phyloP scores from a whole-genome alignment of 2,113 vertebrate species.

The Xenopus laevis region DNA sequence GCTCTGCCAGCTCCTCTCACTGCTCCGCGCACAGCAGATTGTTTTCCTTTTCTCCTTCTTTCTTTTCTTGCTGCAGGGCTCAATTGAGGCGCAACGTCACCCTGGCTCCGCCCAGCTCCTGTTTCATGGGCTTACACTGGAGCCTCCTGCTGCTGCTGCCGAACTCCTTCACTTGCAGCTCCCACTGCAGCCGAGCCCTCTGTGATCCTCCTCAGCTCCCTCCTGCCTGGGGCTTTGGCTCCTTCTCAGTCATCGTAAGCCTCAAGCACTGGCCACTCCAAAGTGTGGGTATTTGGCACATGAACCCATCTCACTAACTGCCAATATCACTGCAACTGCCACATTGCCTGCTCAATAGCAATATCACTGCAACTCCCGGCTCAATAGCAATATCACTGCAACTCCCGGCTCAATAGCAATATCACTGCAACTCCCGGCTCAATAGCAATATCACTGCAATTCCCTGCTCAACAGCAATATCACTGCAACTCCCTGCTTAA shows the following conservation, averaged over 20 bases:
- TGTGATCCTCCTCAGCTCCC: not conserved
- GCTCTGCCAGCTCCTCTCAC: slow-evolving; percentile 37
- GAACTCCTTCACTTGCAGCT: slow-evolving; percentile 47
- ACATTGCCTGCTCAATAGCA: too few relatives aligned
- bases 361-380: too few relatives aligned
- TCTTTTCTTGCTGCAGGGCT: slow-evolving; percentile 63
- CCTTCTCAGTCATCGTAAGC: too few relatives aligned
- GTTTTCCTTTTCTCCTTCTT: slow-evolving; percentile 49
- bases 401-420: too few relatives aligned
- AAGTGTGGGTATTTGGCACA: not conserved
- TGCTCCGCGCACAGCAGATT: slow-evolving; percentile 49
- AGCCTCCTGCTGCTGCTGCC: slow-evolving; percentile 45
- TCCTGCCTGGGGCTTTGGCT: not conserved
- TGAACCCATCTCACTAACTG: not conserved
- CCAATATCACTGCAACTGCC: too few relatives aligned
- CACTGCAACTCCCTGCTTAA: too few relatives aligned
- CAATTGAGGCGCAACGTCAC: slow-evolving; percentile 66
- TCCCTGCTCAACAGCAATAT: too few relatives aligned
- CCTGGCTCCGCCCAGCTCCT: slow-evolving; percentile 67
- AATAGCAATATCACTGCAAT: too few relatives aligned
- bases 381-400: too few relatives aligned
- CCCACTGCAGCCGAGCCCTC: not conserved
- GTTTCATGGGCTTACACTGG: slow-evolving; percentile 61
- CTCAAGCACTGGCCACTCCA: not conserved
- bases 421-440: too few relatives aligned